Conservation (phyloP, 2,113 vertebrate genomes). For the Mola mola region DNA sequence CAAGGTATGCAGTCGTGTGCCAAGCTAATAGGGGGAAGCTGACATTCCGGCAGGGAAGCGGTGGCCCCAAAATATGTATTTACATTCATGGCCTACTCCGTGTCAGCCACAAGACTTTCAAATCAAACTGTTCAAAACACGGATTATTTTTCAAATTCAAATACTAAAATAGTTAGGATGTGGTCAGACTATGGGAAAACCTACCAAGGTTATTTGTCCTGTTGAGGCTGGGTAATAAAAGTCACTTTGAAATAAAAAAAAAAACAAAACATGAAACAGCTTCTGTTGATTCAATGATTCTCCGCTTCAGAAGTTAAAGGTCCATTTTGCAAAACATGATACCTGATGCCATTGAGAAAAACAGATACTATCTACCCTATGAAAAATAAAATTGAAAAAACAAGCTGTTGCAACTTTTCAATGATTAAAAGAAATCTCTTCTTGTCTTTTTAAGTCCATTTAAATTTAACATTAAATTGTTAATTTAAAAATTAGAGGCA, state of each 20-base stretch:
- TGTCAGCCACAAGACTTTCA: conserved; percentile 27
- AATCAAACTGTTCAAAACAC: conserved; percentile 36
- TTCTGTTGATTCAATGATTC: neutral
- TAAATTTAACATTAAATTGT: too few relatives aligned
- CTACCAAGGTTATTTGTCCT: conserved; percentile 11
- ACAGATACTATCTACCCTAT: too few relatives aligned
- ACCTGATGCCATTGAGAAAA: too few relatives aligned
- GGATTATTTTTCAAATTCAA: conserved; percentile 5
- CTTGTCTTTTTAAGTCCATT: too few relatives aligned
- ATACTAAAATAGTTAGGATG: conserved; percentile 32
- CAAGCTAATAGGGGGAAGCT: conserved; percentile 85
- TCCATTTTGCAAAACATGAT: neutral
- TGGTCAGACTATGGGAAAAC: conserved; percentile 19
- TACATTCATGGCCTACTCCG: conserved; percentile 81
- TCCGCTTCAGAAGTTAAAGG: neutral
- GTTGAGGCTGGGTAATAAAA: conserved; percentile 20
- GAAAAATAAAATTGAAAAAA: too few relatives aligned
- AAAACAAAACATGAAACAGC: neutral
- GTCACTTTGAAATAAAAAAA: conserved; percentile 1
- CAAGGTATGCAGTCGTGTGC: conserved; percentile 88
- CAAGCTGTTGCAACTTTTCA: too few relatives aligned
- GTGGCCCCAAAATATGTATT: conserved; percentile 86
- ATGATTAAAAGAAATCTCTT: too few relatives aligned
- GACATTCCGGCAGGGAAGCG: conserved; percentile 85
- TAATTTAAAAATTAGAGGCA: too few relatives aligned